These are phyloP conservation scores for Oligia fasciuncula DNA, from an alignment of 2,888 invertebrate genomes.

Conservation along the genomic window DNA sequence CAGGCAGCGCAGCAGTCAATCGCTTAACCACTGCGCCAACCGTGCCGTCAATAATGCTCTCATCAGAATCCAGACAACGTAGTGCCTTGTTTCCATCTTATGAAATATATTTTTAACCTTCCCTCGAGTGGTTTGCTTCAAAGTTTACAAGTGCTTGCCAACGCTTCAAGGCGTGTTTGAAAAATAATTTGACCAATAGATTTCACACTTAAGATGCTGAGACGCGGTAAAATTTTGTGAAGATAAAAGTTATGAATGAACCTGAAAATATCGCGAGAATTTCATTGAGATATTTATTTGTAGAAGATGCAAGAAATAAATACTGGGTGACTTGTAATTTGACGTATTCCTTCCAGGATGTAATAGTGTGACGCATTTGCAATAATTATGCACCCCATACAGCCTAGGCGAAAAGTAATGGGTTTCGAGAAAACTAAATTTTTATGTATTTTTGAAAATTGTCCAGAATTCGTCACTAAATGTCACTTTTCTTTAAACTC, in stretches of 20 bases:
- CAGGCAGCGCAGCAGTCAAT: too few species aligned
- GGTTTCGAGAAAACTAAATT: too few species aligned
- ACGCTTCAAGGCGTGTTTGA: slow-evolving; percentile 16
- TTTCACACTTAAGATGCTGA: slow-evolving; percentile 2
- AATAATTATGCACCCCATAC: too few species aligned
- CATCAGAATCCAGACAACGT: not conserved
- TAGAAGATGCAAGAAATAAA: not conserved
- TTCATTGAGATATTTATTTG: not conserved
- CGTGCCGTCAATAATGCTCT: not conserved
- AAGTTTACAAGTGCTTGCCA: slow-evolving; percentile 44
- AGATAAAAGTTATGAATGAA: slow-evolving; percentile 11
- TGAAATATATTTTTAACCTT: slow-evolving; percentile 17
- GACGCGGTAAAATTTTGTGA: not conserved
- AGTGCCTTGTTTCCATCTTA: slow-evolving; percentile 4
- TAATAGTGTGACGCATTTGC: too few species aligned
- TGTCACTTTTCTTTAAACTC: too few species aligned
- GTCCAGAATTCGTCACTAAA: too few species aligned
- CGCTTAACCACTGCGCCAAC: too few species aligned
- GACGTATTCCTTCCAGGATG: too few species aligned
- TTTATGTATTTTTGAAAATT: too few species aligned
- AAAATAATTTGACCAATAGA: slow-evolving; percentile 48
- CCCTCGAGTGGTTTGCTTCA: slow-evolving; percentile 34
- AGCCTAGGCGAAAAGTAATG: too few species aligned
- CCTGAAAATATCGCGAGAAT: not conserved
- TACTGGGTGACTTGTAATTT: too few species aligned